Percentiles rank a stretch among this genome's conserved stretches.
Conservation (phyloP, 2,888 invertebrate species). For the Phania funesta region DNA sequence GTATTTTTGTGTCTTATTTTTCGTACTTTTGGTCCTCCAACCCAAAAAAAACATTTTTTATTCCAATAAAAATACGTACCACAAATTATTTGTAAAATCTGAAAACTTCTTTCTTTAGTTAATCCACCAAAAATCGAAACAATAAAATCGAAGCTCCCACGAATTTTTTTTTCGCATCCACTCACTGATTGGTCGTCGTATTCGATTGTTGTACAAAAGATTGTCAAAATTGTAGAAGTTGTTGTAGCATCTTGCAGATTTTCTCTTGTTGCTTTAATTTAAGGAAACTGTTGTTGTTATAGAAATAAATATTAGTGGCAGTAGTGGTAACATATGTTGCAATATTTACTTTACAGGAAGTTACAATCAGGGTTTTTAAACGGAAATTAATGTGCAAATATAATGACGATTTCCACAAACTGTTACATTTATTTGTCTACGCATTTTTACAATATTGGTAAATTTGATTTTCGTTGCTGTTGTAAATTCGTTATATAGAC, state of each 20-base stretch:
- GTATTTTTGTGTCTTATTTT: constrained; percentile 24
- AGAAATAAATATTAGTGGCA: constrained; percentile 24
- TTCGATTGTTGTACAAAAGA: constrained; percentile 56
- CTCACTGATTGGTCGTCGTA: constrained; percentile 25
- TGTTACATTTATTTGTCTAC: constrained; percentile 19
- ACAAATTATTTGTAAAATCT: constrained; percentile 21
- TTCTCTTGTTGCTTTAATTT: background rate
- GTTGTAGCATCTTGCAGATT: constrained; percentile 3
- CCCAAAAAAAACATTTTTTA: constrained; percentile 25
- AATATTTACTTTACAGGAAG: constrained; percentile 66
- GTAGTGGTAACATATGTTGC: constrained; percentile 58
- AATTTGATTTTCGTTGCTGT: constrained; percentile 11
- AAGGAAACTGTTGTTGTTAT: background rate
- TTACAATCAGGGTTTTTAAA: constrained; percentile 63
- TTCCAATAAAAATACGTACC: constrained; percentile 28
- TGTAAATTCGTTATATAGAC: background rate
- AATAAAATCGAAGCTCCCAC: constrained; percentile 60
- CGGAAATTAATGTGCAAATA: constrained; percentile 59
- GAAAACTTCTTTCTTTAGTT: constrained; percentile 41
- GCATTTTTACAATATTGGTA: constrained; percentile 6
- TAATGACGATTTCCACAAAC: constrained; percentile 62
- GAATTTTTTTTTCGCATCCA: constrained; percentile 31
- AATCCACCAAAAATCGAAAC: background rate
- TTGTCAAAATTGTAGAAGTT: constrained; percentile 52
- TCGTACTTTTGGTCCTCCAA: constrained; percentile 3